Percentiles rank a stretch among this genome's conserved stretches.
These are phyloP conservation scores for Pyrrhosoma nymphula DNA, from an alignment of 2,888 invertebrate species.

Conservation along the genomic window DNA sequence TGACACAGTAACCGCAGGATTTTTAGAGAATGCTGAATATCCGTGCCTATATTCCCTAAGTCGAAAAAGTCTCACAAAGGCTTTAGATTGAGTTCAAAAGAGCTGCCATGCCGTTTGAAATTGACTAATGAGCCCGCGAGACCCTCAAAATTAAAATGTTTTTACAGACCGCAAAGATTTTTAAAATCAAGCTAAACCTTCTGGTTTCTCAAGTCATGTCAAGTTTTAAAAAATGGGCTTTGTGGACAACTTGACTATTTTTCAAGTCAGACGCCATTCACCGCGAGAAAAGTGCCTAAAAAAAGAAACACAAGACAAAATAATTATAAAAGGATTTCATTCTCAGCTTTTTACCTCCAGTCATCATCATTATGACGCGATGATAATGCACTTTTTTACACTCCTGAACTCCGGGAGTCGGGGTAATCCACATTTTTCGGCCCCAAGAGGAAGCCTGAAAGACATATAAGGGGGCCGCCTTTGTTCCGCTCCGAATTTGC, in stretches of 20 bases:
- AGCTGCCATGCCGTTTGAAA: neutral
- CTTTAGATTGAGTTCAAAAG: neutral
- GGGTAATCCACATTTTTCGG: constrained; percentile 19
- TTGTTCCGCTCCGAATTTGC: constrained; percentile 32
- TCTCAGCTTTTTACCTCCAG: neutral
- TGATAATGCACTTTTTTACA: neutral
- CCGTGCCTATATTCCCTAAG: neutral
- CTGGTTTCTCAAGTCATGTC: neutral
- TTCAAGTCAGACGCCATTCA: neutral
- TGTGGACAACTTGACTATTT: neutral
- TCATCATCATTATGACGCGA: neutral
- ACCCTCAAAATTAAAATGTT: neutral
- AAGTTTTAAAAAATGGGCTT: neutral
- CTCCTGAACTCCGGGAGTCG: neutral
- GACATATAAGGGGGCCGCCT: neutral
- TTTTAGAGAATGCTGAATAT: neutral
- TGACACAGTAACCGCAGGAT: too few species aligned
- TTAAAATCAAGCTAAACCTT: neutral
- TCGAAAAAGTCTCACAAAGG: neutral
- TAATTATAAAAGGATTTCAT: neutral
- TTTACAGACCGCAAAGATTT: neutral
- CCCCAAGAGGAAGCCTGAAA: constrained; percentile 20
- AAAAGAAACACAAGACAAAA: neutral
- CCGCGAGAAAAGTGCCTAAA: neutral
- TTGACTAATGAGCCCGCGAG: neutral